Base-by-base conservation (phyloP, 2,888 invertebrate species). In the Boloria selene region DNA sequence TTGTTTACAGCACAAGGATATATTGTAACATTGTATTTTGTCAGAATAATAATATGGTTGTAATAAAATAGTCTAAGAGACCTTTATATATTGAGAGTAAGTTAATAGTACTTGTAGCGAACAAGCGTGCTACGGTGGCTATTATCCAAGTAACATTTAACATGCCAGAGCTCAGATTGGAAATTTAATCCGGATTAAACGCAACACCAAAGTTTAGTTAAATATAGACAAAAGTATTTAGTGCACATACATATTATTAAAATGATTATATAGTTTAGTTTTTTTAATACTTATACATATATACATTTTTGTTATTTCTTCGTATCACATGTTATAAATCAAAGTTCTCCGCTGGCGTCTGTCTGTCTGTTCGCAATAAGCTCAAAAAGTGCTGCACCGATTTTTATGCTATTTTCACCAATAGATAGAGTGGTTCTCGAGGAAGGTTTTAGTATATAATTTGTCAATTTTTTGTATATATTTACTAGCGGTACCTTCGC, bases 131-230 rank as follows among this genome's bases (percentile, higher is more conserved):
- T 66, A 62, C 62, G 62, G 56, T 66, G 22, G 58, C 62, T 61
- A 58, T 62, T 62, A 66, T 62, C 42, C 52, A 53, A 58, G 58
- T 66, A 66, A 66, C 62, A 66, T 66, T 66, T 61, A 61, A 50
- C 63, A 42, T 62, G 53, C 66, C 58, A 18, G 58, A 58, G 64
- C 42, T 38, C 7, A 58, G 58, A 66, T 66, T 66, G 66, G 62
- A 66, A 66, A 62, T 61, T 62, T 62, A 66, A 66, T 62, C 62
- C 66, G 62, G 66, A 56, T 66, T 66, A 62, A 56, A 62, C 26
- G 53, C 61, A 61, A 50, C 44, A 61, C 51, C 5, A 62, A 58
- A 66, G 58, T 58, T 66, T 62, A 66, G 62, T 42, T 66, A 38
- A 31, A 49, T 52, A 58, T 52, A 52, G 55, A 58, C 31, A 61